Conservation (phyloP, 2,113 vertebrate genomes). For the Toxotes chatareus region DNA sequence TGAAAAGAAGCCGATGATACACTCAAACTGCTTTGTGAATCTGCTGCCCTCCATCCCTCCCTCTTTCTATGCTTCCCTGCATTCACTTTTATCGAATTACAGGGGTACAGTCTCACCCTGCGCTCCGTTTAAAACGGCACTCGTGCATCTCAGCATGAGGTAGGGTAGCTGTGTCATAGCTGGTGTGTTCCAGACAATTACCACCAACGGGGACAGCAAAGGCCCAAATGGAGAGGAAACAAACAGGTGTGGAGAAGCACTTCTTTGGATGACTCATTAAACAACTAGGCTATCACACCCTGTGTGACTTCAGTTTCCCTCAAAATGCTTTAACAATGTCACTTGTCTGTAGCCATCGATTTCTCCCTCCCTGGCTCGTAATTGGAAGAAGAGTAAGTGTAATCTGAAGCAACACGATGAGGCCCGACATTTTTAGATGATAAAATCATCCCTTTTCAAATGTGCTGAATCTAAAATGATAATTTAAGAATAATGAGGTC, state of each 20-base stretch:
- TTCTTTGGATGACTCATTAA: slow-evolving; percentile 69
- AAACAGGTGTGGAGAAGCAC: slow-evolving; percentile 61
- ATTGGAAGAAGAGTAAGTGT: slow-evolving; percentile 58
- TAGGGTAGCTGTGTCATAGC: slow-evolving; percentile 34
- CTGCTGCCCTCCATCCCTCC: slow-evolving; percentile 8
- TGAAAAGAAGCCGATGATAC: slow-evolving; percentile 60
- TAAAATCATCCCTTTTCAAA: slow-evolving; percentile 43
- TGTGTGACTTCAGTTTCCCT: slow-evolving; percentile 54
- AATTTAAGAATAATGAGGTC: slow-evolving; percentile 48
- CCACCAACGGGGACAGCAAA: slow-evolving; percentile 18
- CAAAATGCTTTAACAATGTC: slow-evolving; percentile 61
- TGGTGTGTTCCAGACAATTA: slow-evolving; percentile 62
- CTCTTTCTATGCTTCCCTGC: slow-evolving; percentile 6
- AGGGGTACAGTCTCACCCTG: slow-evolving; percentile 43
- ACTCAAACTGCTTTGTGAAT: slow-evolving; percentile 6
- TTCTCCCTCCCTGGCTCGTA: slow-evolving; percentile 39
- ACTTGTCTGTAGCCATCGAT: slow-evolving; percentile 61
- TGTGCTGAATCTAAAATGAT: slow-evolving; percentile 36
- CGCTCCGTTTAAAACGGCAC: slow-evolving; percentile 50
- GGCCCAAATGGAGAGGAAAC: slow-evolving; percentile 50
- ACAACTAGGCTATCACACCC: slow-evolving; percentile 49
- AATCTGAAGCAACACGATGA: slow-evolving; percentile 41
- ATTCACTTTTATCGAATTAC: slow-evolving; percentile 67
- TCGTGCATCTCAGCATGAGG: slow-evolving; percentile 62
- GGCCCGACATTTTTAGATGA: slow-evolving; percentile 41